Evolutionary conservation across 2,797 vertebrate genomes (phyloP).

Genomic region (Cetoscarus ocellatus): DNA sequence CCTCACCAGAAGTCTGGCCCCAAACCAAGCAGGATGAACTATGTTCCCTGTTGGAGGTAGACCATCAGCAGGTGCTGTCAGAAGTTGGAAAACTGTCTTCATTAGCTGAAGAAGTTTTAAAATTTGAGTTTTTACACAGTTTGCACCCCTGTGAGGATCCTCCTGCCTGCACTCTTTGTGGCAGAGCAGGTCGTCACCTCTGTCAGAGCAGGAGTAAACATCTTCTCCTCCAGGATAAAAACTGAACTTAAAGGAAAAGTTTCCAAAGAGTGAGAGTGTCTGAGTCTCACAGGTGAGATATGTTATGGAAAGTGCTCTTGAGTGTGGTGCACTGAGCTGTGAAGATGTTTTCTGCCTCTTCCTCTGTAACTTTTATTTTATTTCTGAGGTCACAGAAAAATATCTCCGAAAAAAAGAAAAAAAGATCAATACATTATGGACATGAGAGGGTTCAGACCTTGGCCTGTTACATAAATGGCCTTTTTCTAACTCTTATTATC

Average conservation of each 20-base stretch:
- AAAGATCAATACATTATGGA: no score
- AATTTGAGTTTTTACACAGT: conserved; percentile 24
- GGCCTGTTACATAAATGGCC: no score
- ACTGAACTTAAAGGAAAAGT: conserved; percentile 22
- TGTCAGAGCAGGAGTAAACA: conserved; percentile 26
- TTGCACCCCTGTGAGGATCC: conserved; percentile 4
- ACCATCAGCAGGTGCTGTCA: conserved; percentile 19
- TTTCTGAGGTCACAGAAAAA: neutral
- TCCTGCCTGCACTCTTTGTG: conserved; percentile 19
- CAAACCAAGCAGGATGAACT: conserved; percentile 1
- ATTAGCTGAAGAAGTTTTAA: conserved; percentile 21
- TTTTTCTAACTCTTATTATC: no score
- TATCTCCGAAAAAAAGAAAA: no score
- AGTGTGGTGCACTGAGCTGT: neutral
- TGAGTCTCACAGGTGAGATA: neutral
- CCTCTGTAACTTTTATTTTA: neutral
- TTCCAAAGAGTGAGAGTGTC: conserved; percentile 13
- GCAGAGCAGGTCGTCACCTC: conserved; percentile 32
- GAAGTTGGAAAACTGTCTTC: conserved; percentile 26
- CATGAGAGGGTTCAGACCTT: no score
- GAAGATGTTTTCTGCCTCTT: conserved; percentile 2
- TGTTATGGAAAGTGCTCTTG: conserved; percentile 1
- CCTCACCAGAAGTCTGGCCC: neutral
- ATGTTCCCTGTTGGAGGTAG: conserved; percentile 10
- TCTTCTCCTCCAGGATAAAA: conserved; percentile 2